Base-by-base conservation (phyloP, 2,113 vertebrate species). In the Pollachius pollachius region DNA sequence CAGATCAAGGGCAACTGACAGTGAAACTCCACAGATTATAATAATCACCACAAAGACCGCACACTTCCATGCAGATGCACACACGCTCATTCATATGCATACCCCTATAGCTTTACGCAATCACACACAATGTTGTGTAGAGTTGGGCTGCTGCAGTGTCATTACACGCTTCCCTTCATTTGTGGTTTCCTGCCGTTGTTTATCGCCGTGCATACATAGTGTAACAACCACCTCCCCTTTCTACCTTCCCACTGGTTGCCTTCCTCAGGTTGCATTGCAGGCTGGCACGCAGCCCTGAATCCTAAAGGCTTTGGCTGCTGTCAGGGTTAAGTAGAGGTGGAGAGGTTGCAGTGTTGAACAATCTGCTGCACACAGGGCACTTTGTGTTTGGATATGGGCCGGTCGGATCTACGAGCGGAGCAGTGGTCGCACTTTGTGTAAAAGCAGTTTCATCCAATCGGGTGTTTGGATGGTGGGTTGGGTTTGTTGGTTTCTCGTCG, bases 21-120 rank as follows among this genome's bases (percentile, higher is more conserved):
- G 69, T 71, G 69, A 83, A 78, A 89, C 81, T 79, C 72, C 84
- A 75, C 75, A 82, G 84, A 85, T 89, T 86, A 89, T 69, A 74
- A 78, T 86, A 89, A 88, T 84, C 80, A 72, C 61, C 52, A 75
- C 62, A 71, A 73, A 82, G 52, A 66, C 61, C 19, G 65, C 60
- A 72, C 56, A 76, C 18, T 48, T 25, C 48, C 52, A 56, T 52
- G 16, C 19, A 69, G 30, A 23, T 58, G 62, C 67, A 60, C 27
- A 60, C 67, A 48, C 52, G 27, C 18, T 13, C 19, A 68, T 27
- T 37, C 67, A 69, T 56, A 60, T 17, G 37, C 67, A 48, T 18
- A 67, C 65, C 41, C 65, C 41, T 18, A 66, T 41, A 54, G 34
- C 19, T 41, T 52, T 41, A 54, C 17, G 52, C 65, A 52, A 34